phyloP scores from a whole-genome alignment of 2,797 vertebrate genomes.

The Hipposideros larvatus region DNA sequence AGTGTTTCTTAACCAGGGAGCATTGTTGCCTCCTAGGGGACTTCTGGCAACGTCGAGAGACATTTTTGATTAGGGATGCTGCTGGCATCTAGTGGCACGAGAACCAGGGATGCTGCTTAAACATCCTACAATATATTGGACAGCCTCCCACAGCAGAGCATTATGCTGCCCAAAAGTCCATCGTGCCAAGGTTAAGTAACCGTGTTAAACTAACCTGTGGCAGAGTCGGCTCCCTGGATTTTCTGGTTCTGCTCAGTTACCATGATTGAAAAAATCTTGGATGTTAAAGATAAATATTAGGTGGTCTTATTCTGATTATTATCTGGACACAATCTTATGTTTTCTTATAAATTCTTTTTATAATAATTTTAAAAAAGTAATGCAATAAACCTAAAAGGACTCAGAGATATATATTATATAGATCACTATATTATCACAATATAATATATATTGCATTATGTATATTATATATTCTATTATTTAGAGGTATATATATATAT shows the following conservation, averaged over 20 bases:
- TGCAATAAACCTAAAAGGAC: background rate
- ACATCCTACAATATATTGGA: background rate
- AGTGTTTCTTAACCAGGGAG: background rate
- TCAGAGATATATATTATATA: background rate
- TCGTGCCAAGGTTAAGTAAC: background rate
- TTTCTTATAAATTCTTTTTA: slow-evolving; percentile 37
- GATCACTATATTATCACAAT: background rate
- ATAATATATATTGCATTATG: background rate
- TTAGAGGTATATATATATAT: background rate
- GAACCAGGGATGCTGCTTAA: background rate
- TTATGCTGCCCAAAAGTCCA: background rate
- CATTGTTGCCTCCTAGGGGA: background rate
- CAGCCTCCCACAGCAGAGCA: background rate
- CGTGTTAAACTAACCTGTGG: background rate
- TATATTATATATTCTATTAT: background rate
- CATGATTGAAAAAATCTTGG: background rate
- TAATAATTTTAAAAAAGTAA: slow-evolving; percentile 36
- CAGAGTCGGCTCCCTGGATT: background rate
- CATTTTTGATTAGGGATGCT: background rate
- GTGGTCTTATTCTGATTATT: background rate
- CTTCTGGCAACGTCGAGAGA: background rate
- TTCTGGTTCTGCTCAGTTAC: slow-evolving; percentile 16
- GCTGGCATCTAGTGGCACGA: background rate
- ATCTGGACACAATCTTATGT: background rate
- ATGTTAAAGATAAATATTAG: slow-evolving; percentile 25